Evolutionary conservation across 37 sponge, comb jelly and placozoan species (phyloP), one percentile per base, ranked within the genome.

Genomic region (Halichondria panicea): DNA sequence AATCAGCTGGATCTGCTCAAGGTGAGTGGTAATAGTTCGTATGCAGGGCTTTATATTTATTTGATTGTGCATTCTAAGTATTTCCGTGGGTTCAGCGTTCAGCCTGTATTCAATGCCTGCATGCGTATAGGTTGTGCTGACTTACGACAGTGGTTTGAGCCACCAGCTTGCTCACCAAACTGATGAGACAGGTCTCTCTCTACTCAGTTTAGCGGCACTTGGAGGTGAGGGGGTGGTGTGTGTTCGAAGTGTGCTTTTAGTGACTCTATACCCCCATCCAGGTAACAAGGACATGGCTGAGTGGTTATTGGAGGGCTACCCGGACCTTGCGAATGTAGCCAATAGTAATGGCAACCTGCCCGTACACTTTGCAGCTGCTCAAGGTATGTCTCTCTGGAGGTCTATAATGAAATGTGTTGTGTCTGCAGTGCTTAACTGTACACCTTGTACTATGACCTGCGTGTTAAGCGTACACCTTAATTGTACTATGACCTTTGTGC

Each of bases 351-450:
- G 89, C 19, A 72, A 82, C 46, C 71, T 78, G 3, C 80, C 89
- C 25, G 76, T 93, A 0, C 94, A 93, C 72, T 89, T 89, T 79
- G 94, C 94, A 43, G 89, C 94, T 43, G 94, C 89, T n/a, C 54
- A 77, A 75, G 94, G 94, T 93, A 57, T 43, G 56, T 15, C 52
- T 48, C 13, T 48, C 50, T 48, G 50, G 50, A 13, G 13, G n/a
- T 58, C 25, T 58, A 58, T 58, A n/a, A 58, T 58, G 60, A 11
- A 58, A 48, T 48, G 11, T 48, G 52, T 48, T 48, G 52, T 48
- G 11, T 48, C 11, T 11, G 13, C 15, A 48, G 15, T 18, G 13
- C 13, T 48, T 48, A 15, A 48, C 52, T 15, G 52, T 15, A 48
- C 13, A 48, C n/a, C n/a, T n/a, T n/a, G 52, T 48, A 15, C 13